These are phyloP conservation scores for Chirona hameri DNA, from an alignment of 2,888 invertebrate species.

Conservation along the genomic window DNA sequence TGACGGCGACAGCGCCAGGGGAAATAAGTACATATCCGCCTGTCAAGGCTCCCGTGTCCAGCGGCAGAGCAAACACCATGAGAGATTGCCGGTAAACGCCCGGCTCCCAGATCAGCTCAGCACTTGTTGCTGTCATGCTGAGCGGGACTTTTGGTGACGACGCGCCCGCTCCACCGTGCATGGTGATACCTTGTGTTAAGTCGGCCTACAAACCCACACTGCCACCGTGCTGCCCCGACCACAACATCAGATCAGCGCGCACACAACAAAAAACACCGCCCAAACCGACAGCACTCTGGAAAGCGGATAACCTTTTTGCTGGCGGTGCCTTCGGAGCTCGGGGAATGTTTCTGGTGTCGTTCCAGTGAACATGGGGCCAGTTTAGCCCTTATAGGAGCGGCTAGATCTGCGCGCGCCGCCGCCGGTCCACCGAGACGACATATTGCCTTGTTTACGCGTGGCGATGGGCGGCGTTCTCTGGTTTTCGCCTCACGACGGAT, in stretches of 20 bases:
- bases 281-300: neutral
- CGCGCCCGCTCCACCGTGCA: neutral
- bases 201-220: neutral
- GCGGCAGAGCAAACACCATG: too few species aligned
- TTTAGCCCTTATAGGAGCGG: neutral
- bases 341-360: neutral
- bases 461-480: neutral
- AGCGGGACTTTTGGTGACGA: too few species aligned
- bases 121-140: neutral
- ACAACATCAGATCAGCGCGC: neutral
- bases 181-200: neutral
- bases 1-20: too few species aligned
- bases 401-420: neutral
- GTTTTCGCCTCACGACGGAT: neutral
- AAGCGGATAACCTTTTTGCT: neutral
- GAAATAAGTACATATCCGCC: too few species aligned
- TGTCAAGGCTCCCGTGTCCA: too few species aligned
- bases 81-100: too few species aligned
- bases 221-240: neutral
- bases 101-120: neutral
- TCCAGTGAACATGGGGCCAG: neutral
- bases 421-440: neutral
- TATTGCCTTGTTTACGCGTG: slow-evolving; percentile 6
- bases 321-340: neutral
- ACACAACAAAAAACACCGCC: neutral